phyloP scores from a whole-genome alignment of 2,113 vertebrate species.

The Talpa occidentalis region DNA sequence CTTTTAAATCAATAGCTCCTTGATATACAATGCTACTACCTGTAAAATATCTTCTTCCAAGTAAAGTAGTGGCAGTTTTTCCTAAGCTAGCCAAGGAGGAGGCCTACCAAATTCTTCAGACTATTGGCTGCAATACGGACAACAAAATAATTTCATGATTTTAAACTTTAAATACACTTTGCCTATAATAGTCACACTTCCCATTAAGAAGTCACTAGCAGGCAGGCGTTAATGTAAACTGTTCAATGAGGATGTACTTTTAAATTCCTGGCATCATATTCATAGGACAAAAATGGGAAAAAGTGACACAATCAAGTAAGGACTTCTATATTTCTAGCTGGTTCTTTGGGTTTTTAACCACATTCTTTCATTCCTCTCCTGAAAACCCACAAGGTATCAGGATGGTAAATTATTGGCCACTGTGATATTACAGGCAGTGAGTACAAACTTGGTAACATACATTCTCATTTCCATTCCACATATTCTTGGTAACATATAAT shows the following conservation, averaged over 20 bases:
- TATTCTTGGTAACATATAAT: neutral
- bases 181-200: constrained; percentile 13
- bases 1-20: constrained; percentile 42
- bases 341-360: constrained; percentile 42
- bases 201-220: constrained; percentile 44
- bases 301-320: neutral
- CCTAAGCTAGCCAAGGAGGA: neutral
- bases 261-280: constrained; percentile 47
- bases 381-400: constrained; percentile 38
- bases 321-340: neutral
- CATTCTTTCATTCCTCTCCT: constrained; percentile 56
- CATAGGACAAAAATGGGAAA: neutral
- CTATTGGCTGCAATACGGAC: neutral
- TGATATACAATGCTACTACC: neutral
- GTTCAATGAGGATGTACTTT: neutral
- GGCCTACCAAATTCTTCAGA: neutral
- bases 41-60: constrained; percentile 34
- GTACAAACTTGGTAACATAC: neutral
- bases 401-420: neutral
- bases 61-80: neutral
- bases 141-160: neutral
- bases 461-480: neutral
- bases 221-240: neutral
- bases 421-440: neutral
- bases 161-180: neutral